Evolutionary conservation across 1,140 invertebrate genomes (phyloP), one percentile per base, ranked within the genome.

Genomic region (Eupristina koningsbergeri): DNA sequence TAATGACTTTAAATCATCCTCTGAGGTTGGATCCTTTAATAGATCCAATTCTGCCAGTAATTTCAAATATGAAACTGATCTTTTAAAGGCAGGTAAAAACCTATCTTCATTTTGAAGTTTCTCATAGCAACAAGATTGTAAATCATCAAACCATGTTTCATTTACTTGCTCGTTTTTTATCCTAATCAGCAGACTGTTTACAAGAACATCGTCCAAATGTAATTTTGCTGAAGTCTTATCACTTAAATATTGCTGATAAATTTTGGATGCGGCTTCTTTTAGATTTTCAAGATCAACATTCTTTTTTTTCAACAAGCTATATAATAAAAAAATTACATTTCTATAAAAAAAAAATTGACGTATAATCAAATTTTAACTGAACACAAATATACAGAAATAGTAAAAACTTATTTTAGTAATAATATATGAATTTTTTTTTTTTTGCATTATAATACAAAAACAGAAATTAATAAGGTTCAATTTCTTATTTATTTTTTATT

Each of bases 111-210:
- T 94, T 86, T 93, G 91, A 50, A 96, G 90, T 87, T 95, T 96
- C 31, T 95, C 94, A 78, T 95, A 95, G 41, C 96, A 94, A 74
- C 93, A 94, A 79, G 93, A 91, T 91, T 98, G 96, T 19, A 97
- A 94, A 81, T 97, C 96, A 91, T 98, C 97, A 92, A 99, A 98
- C 94, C 97, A 97, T 7, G 92, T 92, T 86, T 97, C 95, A 69
- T 94, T 93, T 19, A 95, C 93, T 5, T 89, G 86, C 85, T 95
- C 94, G 84, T 93, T 95, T 87, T 94, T 94, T 81, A 97, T 94
- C 87, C 94, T 94, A 79, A 93, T 92, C 34, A 95, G 87, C 53
- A 97, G 92, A 87, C 92, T 93, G 81, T 95, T 95, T 2, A 95
- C 92, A 15, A 96, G 88, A 64, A 89, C 88, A 84, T 96, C 94